phyloP scores from a whole-genome alignment of 2,888 invertebrate genomes.

The Dryomyza anilis region DNA sequence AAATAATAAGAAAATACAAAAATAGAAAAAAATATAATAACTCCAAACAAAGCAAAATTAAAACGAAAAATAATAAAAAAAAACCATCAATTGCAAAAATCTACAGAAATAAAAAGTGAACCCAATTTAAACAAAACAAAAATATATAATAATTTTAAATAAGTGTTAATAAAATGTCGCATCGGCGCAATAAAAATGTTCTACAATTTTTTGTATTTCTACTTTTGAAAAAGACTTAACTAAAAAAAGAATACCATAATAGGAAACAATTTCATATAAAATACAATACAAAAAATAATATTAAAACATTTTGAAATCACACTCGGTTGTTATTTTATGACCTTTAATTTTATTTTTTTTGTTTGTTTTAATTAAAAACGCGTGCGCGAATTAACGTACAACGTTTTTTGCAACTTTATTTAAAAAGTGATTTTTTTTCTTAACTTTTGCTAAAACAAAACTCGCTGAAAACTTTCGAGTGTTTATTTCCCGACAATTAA shows the following conservation, averaged over 20 bases:
- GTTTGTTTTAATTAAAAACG: no score
- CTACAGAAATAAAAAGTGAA: neutral
- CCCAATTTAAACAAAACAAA: conserved; percentile 3
- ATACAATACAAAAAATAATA: no score
- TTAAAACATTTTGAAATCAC: no score
- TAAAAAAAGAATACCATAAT: no score
- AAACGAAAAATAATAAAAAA: neutral
- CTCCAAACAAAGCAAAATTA: neutral
- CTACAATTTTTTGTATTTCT: conserved; percentile 36
- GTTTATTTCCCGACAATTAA: neutral
- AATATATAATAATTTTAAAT: conserved; percentile 2
- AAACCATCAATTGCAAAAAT: neutral
- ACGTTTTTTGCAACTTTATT: neutral
- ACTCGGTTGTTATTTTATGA: no score
- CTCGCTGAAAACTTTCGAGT: conserved; percentile 1
- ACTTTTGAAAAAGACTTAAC: conserved; percentile 33
- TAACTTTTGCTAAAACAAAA: neutral
- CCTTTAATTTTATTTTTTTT: neutral
- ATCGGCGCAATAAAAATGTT: conserved; percentile 44
- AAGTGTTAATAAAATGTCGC: conserved; percentile 45
- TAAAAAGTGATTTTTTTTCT: neutral
- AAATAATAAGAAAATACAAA: neutral
- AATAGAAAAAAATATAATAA: neutral
- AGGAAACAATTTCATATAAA: no score
- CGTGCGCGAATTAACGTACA: neutral